Percentiles rank a stretch among this genome's conserved stretches.
phyloP scores from a whole-genome alignment of 2,797 vertebrate genomes.

The Toxotes lorentzi region DNA sequence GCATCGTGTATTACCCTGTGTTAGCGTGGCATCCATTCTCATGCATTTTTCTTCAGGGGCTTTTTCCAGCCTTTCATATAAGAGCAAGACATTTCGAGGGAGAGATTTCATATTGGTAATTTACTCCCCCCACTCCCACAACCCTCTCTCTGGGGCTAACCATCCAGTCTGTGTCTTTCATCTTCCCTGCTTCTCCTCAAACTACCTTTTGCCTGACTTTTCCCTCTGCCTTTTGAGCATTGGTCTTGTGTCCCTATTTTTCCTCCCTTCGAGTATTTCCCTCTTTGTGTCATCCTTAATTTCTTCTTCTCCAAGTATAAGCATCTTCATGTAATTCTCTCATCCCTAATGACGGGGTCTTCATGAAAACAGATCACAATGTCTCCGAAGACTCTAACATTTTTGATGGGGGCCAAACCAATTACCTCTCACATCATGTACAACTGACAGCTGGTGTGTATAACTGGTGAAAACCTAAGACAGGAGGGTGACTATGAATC shows the following conservation, averaged over 20 bases:
- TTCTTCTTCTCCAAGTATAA: conserved; percentile 24
- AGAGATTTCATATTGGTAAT: conserved; percentile 58
- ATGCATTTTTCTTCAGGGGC: conserved; percentile 40
- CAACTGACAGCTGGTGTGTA: conserved; percentile 61
- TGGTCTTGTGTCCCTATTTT: conserved; percentile 44
- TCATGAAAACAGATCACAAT: conserved; percentile 57
- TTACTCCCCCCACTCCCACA: conserved; percentile 25
- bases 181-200: conserved; percentile 51
- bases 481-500: conserved; percentile 48
- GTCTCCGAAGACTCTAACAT: conserved; percentile 37
- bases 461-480: conserved; percentile 46
- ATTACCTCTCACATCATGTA: conserved; percentile 62
- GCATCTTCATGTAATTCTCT: conserved; percentile 38
- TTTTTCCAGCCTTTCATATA: conserved; percentile 56
- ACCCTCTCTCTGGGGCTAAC: conserved; percentile 24
- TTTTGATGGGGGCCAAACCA: conserved; percentile 62
- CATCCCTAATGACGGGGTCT: conserved; percentile 47
- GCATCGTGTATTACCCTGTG: conserved; percentile 18
- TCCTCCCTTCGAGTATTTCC: conserved; percentile 19
- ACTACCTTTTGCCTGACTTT: conserved; percentile 46
- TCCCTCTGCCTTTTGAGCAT: conserved; percentile 29
- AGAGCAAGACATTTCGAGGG: conserved; percentile 46
- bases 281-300: conserved; percentile 31
- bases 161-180: conserved; percentile 58
- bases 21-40: conserved; percentile 32